These are phyloP conservation scores for Aphidius colemani DNA, from an alignment of 2,888 invertebrate species.

Conservation along the genomic window DNA sequence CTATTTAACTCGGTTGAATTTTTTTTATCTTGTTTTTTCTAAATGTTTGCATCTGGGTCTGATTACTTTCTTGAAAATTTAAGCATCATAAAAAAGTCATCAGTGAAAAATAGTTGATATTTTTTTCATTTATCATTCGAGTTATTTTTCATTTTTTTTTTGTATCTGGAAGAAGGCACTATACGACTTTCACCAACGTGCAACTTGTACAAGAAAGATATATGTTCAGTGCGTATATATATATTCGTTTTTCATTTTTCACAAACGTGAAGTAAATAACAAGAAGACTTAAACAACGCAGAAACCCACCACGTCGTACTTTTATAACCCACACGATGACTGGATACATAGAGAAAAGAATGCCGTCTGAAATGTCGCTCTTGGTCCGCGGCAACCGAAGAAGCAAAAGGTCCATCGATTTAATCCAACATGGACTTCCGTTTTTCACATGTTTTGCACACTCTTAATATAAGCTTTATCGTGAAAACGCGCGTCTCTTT, in stretches of 20 bases:
- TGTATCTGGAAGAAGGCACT: constrained; percentile 23
- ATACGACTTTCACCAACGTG: constrained; percentile 45
- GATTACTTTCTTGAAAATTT: too few relatives aligned
- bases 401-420: constrained; percentile 22
- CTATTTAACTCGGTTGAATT: too few relatives aligned
- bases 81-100: too few relatives aligned
- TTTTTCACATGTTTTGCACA: constrained; percentile 18
- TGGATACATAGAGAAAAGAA: constrained; percentile 25
- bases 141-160: constrained; percentile 2
- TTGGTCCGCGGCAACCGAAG: constrained; percentile 13
- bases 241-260: constrained; percentile 41
- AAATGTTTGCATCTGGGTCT: too few relatives aligned
- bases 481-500: constrained; percentile 9
- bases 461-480: too few relatives aligned
- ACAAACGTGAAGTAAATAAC: constrained; percentile 46
- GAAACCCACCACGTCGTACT: constrained; percentile 19
- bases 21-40: too few relatives aligned
- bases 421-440: constrained; percentile 24
- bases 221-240: too few relatives aligned
- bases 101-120: too few relatives aligned
- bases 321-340: constrained; percentile 1
- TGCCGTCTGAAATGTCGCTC: constrained; percentile 31
- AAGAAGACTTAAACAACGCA: constrained; percentile 32
- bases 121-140: too few relatives aligned
- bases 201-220: constrained; percentile 41